Base-by-base conservation (phyloP, 2,888 invertebrate genomes). In the Desoria tigrina region DNA sequence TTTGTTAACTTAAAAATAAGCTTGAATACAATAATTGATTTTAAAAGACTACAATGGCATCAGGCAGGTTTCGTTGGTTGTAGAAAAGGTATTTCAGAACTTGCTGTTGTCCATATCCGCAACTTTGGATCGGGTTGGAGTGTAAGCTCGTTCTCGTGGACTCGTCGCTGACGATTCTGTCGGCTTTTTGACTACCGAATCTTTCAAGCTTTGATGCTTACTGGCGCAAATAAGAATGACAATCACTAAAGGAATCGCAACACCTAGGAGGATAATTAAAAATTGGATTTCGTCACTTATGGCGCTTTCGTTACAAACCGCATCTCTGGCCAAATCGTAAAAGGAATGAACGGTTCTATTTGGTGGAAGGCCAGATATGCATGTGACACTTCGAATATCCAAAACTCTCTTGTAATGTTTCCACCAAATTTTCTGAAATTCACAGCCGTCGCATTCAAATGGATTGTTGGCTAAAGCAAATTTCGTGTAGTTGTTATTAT, bases 401-500 rank as follows among this genome's bases (percentile, higher is more conserved):
- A 61, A 54, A 45, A 76, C 71, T 32, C 69, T 39, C 11, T 63
- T 63, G 42, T 73, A 72, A 37, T 71, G 63, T 27, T 67, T 65
- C 64, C 74, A 64, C 63, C 73, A 68, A 26, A 66, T 57, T 42
- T 68, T 65, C 18, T 72, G 75, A 27, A 75, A 75, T 37, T 69
- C 55, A 53, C 75, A 75, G 14, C 71, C 75, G 28, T 72, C 64
- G 42, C 75, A 75, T 7, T 59, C 55, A 26, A 75, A 75, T 14
- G 64, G 69, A 45, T 75, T 75, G 18, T 69, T 65, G 21, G 71
- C 58, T 26, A 71, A 27, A 0, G 68, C 65, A 61, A 75, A 73
- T 55, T 67, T 68, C 27, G 75, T 73, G 11, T 62, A 42, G 42
- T 75, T 75, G 50, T 74, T 73, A 18, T 39, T 16, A n/a, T 65